These are phyloP conservation scores for Nemotelus nigrinus DNA, from an alignment of 2,888 invertebrate genomes.

Conservation along the genomic window DNA sequence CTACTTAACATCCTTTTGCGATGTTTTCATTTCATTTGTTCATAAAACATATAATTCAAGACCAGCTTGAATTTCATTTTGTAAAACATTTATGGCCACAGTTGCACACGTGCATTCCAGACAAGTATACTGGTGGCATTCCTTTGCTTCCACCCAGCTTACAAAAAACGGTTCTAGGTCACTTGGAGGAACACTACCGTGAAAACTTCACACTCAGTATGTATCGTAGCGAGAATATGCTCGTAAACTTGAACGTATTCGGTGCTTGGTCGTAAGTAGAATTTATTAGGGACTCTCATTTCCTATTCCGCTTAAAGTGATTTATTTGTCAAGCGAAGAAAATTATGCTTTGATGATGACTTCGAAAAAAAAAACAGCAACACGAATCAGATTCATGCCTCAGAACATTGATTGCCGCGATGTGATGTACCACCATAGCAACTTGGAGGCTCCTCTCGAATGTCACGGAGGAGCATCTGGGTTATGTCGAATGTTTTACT, in stretches of 20 bases:
- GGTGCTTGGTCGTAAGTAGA: conserved; percentile 26
- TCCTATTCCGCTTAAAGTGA: conserved; percentile 41
- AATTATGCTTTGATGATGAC: conserved; percentile 43
- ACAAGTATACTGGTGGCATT: neutral
- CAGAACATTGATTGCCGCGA: no score
- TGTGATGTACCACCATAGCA: no score
- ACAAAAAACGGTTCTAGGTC: neutral
- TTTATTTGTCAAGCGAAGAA: conserved; percentile 41
- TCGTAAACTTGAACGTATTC: neutral
- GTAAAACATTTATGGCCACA: conserved; percentile 4
- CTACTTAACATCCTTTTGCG: neutral
- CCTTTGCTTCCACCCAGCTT: neutral
- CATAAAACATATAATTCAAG: neutral
- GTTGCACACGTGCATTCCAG: neutral
- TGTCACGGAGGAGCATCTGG: conserved; percentile 10
- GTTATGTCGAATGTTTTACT: conserved; percentile 4
- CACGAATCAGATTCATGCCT: neutral
- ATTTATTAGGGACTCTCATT: conserved; percentile 37
- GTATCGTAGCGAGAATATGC: neutral
- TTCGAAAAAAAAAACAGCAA: conserved; percentile 2
- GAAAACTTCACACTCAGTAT: neutral
- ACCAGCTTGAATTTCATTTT: neutral
- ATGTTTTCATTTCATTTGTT: conserved; percentile 15
- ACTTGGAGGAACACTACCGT: neutral
- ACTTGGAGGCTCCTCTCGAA: no score